Conservation (phyloP, 2,888 invertebrate species). For the Drosophila prolongata region DNA sequence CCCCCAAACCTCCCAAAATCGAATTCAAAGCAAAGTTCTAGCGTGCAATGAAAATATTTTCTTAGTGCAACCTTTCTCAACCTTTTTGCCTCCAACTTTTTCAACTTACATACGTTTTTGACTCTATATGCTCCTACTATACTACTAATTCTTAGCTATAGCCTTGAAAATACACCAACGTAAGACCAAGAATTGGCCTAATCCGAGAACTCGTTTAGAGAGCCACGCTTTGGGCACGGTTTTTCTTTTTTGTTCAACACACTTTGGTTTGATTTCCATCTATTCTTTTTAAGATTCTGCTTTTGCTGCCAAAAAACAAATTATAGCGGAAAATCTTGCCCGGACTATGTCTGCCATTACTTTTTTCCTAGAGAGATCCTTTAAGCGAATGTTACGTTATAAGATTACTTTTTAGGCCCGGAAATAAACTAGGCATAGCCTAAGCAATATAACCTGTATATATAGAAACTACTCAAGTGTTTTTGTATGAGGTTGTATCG, state of each 20-base stretch:
- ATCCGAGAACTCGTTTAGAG: constrained; percentile 45
- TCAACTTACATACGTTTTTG: constrained; percentile 31
- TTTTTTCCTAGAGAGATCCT: constrained; percentile 27
- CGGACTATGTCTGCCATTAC: constrained; percentile 26
- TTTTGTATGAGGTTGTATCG: constrained; percentile 17
- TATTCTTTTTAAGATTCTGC: constrained; percentile 44
- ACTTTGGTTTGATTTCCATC: constrained; percentile 34
- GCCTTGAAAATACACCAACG: constrained; percentile 26
- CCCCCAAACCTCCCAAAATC: background rate
- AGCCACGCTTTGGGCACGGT: constrained; percentile 77
- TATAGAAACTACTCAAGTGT: constrained; percentile 5
- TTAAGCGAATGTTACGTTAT: constrained; percentile 34
- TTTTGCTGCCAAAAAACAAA: constrained; percentile 26
- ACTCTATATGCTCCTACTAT: constrained; percentile 29
- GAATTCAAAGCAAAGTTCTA: constrained; percentile 63
- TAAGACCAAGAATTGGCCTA: constrained; percentile 34
- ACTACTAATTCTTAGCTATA: constrained; percentile 25
- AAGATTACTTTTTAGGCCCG: constrained; percentile 22
- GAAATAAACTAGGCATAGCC: constrained; percentile 15
- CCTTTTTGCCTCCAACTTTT: constrained; percentile 54
- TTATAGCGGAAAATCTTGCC: constrained; percentile 25
- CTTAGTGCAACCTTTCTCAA: constrained; percentile 61
- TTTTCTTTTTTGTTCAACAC: constrained; percentile 54
- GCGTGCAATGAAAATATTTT: constrained; percentile 67
- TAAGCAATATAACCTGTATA: constrained; percentile 23